Conservation (phyloP, 2,888 invertebrate genomes). For the Heteromyza rotundicornis region DNA sequence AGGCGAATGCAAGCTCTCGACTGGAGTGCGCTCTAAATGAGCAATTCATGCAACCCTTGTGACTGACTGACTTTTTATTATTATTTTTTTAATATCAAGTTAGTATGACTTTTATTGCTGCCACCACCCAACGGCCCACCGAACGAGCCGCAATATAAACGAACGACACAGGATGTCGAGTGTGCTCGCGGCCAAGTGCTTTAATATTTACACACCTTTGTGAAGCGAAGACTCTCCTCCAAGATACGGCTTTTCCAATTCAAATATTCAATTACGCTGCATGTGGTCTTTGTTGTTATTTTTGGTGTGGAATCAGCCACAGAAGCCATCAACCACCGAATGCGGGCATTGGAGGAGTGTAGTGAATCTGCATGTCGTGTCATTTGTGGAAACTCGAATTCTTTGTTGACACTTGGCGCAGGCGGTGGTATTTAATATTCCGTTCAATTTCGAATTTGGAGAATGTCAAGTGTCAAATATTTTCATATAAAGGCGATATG, state of each 20-base stretch:
- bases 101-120: slow-evolving; percentile 31
- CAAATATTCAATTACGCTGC: slow-evolving; percentile 51
- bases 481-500: neutral
- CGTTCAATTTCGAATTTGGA: slow-evolving; percentile 29
- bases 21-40: slow-evolving; percentile 47
- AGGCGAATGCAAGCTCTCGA: slow-evolving; percentile 23
- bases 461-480: slow-evolving; percentile 11
- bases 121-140: no score
- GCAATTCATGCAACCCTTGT: slow-evolving; percentile 49
- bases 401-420: slow-evolving; percentile 54
- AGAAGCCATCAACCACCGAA: neutral
- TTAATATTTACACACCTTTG: slow-evolving; percentile 2
- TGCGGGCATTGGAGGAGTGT: no score
- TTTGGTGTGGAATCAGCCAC: neutral
- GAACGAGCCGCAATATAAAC: neutral
- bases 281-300: slow-evolving; percentile 36
- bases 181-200: neutral
- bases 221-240: neutral
- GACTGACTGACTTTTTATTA: slow-evolving; percentile 32
- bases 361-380: neutral
- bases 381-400: neutral
- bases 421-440: slow-evolving; percentile 57
- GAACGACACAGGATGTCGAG: neutral
- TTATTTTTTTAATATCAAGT: slow-evolving; percentile 46
- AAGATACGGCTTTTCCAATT: slow-evolving; percentile 39